Conservation (phyloP, 1,140 invertebrate species). For the Orussus abietinus region DNA sequence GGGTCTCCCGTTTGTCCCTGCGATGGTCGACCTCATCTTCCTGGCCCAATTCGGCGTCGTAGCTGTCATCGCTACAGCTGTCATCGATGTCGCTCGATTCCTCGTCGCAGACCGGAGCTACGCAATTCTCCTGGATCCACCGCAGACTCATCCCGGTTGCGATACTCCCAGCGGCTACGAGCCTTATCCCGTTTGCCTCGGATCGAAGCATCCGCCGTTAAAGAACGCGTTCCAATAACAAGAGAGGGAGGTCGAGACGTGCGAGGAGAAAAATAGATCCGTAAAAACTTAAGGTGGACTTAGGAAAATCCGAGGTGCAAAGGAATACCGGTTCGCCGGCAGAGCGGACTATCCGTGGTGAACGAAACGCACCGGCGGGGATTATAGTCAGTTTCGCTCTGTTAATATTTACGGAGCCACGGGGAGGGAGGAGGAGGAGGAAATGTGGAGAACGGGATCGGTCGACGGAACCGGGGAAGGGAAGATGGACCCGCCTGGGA, state of each 20-base stretch:
- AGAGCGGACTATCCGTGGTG: no score
- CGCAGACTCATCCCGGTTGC: slow-evolving; percentile 44
- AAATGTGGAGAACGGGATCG: slow-evolving; percentile 10
- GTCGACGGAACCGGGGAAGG: background rate
- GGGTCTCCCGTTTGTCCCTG: slow-evolving; percentile 24
- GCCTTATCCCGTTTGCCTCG: no score
- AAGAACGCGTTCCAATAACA: no score
- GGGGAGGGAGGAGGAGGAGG: slow-evolving; percentile 1
- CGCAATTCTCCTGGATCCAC: slow-evolving; percentile 46
- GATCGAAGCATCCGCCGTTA: no score
- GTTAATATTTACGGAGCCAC: slow-evolving; percentile 16
- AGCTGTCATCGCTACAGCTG: slow-evolving; percentile 44
- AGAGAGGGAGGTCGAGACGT: no score
- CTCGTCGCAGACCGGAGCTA: slow-evolving; percentile 42
- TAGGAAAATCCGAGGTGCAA: no score
- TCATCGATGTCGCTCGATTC: slow-evolving; percentile 48
- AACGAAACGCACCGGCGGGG: no score
- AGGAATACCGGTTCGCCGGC: no score
- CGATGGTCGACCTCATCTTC: slow-evolving; percentile 17
- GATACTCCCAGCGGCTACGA: no score
- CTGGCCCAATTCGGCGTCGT: slow-evolving; percentile 34
- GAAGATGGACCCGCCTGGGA: no score
- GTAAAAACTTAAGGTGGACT: no score
- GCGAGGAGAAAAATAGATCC: no score
- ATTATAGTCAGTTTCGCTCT: slow-evolving; percentile 23